Percentiles rank a stretch among this genome's conserved stretches.
Evolutionary conservation across 1,140 invertebrate genomes (phyloP).

Genomic region (Cyphomyrmex costatus): DNA sequence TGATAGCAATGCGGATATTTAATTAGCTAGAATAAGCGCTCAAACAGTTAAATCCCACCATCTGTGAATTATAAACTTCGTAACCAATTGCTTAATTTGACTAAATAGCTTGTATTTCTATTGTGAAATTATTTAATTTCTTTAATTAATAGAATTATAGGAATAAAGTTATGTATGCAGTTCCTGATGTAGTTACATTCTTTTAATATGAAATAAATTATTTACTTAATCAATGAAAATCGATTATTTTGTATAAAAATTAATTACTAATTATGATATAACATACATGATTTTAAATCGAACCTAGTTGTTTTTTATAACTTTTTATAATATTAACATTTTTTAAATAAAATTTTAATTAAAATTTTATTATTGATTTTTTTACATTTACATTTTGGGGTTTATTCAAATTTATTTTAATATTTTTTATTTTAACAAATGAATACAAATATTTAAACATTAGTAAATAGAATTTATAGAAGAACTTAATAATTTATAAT

Average conservation of each 20-base stretch:
- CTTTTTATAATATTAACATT: background rate
- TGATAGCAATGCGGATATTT: constrained; percentile 64
- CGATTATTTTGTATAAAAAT: background rate
- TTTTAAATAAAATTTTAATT: background rate
- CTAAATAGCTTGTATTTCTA: background rate
- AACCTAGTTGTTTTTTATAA: background rate
- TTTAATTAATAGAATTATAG: background rate
- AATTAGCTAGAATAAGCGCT: constrained; percentile 49
- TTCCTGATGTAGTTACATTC: background rate
- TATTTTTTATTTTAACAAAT: background rate
- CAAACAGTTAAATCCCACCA: constrained; percentile 42
- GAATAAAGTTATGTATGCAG: background rate
- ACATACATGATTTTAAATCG: background rate
- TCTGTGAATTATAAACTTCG: constrained; percentile 14
- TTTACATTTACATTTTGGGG: background rate
- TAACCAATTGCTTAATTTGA: constrained; percentile 4
- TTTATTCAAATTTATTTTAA: constrained; percentile 11
- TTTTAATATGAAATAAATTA: constrained; percentile 4
- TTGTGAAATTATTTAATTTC: background rate
- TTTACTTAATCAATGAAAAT: background rate
- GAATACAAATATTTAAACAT: background rate
- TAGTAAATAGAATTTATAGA: background rate
- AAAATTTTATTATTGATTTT: background rate
- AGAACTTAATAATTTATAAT: background rate
- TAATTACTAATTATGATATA: background rate